These are phyloP conservation scores for Ciconia boyciana DNA, from an alignment of 2,113 vertebrate genomes.

Conservation along the genomic window DNA sequence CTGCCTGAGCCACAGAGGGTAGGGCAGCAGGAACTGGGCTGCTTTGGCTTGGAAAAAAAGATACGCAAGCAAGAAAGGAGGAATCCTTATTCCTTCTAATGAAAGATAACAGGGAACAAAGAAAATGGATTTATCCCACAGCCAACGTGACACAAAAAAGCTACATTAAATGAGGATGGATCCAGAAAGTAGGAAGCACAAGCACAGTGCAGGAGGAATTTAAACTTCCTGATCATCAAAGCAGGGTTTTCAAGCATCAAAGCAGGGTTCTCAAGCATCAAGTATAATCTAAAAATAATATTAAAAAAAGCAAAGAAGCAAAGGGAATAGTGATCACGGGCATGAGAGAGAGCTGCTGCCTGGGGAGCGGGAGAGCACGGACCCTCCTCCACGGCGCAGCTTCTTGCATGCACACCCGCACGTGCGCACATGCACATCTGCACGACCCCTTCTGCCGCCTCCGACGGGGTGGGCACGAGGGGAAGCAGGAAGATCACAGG, in stretches of 20 bases:
- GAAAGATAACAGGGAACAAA: not conserved
- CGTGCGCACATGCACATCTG: not conserved
- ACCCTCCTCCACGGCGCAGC: not conserved
- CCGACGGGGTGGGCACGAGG: not conserved
- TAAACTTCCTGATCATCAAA: slow-evolving; percentile 32
- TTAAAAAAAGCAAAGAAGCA: not conserved
- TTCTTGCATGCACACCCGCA: not conserved
- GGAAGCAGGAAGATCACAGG: slow-evolving; percentile 44
- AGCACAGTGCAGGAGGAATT: not conserved
- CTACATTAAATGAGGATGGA: not conserved
- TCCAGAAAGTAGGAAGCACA: not conserved
- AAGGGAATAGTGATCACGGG: not conserved
- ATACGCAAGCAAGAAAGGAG: not conserved
- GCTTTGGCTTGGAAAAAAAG: not conserved
- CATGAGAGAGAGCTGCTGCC: not conserved
- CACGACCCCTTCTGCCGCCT: not conserved
- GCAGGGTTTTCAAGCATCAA: not conserved
- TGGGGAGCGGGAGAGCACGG: not conserved
- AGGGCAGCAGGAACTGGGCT: not conserved
- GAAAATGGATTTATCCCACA: not conserved
- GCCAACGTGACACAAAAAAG: not conserved
- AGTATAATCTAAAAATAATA: slow-evolving; percentile 23
- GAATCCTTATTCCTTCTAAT: not conserved
- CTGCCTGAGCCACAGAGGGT: not conserved
- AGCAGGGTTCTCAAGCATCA: not conserved